These are phyloP conservation scores for Cephalopholis sonnerati DNA, from an alignment of 2,113 vertebrate genomes.

Conservation along the genomic window DNA sequence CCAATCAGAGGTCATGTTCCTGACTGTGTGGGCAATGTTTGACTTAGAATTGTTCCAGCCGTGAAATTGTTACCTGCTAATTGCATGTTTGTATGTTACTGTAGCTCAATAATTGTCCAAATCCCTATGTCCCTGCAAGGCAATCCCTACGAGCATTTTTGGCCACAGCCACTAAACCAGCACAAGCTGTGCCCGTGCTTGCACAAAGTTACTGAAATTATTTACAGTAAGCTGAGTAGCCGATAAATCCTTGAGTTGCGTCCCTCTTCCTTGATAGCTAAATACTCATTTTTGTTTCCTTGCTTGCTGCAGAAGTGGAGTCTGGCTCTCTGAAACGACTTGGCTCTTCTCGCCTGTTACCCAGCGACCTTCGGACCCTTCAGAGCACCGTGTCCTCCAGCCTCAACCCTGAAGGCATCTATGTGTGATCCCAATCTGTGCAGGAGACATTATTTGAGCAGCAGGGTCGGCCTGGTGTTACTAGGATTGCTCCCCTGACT, in stretches of 20 bases:
- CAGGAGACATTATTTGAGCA: background rate
- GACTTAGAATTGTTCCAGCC: no score
- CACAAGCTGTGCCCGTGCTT: no score
- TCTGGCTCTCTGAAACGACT: constrained; percentile 90
- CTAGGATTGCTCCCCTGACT: background rate
- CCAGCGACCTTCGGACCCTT: constrained; percentile 91
- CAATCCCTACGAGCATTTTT: no score
- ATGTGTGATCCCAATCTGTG: constrained; percentile 87
- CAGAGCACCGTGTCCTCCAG: constrained; percentile 90
- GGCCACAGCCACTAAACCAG: no score
- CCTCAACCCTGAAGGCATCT: constrained; percentile 97
- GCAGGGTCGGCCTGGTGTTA: background rate
- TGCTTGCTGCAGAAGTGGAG: constrained; percentile 83
- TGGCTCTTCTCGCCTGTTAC: constrained; percentile 89
- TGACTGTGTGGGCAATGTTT: no score
- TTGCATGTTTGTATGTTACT: no score
- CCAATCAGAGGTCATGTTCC: no score
- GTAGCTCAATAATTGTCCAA: no score
- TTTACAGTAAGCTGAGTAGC: background rate
- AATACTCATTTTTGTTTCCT: background rate
- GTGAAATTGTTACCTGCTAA: no score
- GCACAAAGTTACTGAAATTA: background rate
- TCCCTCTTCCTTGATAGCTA: no score
- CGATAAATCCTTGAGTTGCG: background rate
- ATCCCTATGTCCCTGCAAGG: no score